Evolutionary conservation across 2,888 invertebrate species (phyloP), one percentile per base, ranked within the genome.

Genomic region (Limenitis camilla): DNA sequence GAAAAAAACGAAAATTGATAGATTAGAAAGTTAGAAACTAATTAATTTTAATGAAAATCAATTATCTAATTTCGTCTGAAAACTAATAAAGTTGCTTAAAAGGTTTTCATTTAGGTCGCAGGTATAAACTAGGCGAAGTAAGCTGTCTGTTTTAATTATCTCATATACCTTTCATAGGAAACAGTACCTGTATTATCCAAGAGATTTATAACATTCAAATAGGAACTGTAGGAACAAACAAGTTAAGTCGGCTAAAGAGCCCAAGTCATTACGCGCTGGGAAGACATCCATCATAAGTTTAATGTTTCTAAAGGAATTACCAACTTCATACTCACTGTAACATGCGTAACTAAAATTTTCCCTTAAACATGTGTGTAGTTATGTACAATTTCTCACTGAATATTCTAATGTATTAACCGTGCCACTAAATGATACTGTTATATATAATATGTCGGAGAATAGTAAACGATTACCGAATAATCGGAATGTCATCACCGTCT

Each of bases 261-360:
- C 39, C 44, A 45, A 52, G 52, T 52, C 55, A 46, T 53, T 44
- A 53, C 53, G 47, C 31, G 53, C 29, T 38, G 33, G 38, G 48
- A 49, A 53, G 54, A 52, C 51, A 57, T 53, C 48, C 46, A 52
- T 57, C 57, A 54, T 56, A 56, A 53, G 47, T 56, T 53, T 59
- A 53, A 48, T 47, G 43, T 40, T 42, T 48, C 53, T 55, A 55
- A 56, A 56, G 53, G 47, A 47, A 56, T 53, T 53, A 51, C 44
- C 32, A 49, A 50, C 43, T 51, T 47, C 35, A 19, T 40, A 51
- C 44, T 51, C 33, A 51, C 44, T 44, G 33, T 32, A 51, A 51
- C 44, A 43, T 35, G 44, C 44, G 40, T 51, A 40, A 51, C 50
- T 45, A 44, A 44, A 44, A 50, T 50, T 40, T 44, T 51, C 40